phyloP scores from a whole-genome alignment of 2,888 invertebrate genomes.

The Drosophila colorata region DNA sequence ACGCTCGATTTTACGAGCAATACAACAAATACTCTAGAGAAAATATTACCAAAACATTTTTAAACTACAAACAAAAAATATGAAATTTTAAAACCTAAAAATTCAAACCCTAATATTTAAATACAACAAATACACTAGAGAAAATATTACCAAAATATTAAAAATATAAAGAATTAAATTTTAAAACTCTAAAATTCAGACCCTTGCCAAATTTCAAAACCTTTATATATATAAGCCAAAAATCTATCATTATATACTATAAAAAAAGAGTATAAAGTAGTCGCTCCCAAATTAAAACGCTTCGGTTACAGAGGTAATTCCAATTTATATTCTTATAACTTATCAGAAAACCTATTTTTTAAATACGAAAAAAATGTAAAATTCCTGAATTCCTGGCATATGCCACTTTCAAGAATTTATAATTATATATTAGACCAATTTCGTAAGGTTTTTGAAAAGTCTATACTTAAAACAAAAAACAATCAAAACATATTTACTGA shows the following conservation, averaged over 20 bases:
- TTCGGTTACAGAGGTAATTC: neutral
- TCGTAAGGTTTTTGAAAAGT: neutral
- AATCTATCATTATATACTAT: neutral
- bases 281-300: neutral
- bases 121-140: neutral
- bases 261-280: neutral
- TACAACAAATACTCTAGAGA: neutral
- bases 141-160: neutral
- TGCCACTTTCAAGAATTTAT: neutral
- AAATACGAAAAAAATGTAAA: neutral
- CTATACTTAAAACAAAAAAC: neutral
- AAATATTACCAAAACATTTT: neutral
- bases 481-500: neutral
- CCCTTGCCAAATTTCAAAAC: slow-evolving; percentile 17
- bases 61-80: neutral
- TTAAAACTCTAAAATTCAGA: neutral
- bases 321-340: neutral
- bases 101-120: neutral
- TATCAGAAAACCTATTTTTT: neutral
- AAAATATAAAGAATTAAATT: neutral
- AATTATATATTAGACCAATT: neutral
- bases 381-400: neutral
- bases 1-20: slow-evolving; percentile 42
- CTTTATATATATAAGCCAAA: slow-evolving; percentile 4
- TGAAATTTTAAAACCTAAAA: neutral